Percentiles rank a stretch among this genome's conserved stretches.
Conservation (phyloP, 2,888 invertebrate genomes). For the Pristionchus exspectatus region DNA sequence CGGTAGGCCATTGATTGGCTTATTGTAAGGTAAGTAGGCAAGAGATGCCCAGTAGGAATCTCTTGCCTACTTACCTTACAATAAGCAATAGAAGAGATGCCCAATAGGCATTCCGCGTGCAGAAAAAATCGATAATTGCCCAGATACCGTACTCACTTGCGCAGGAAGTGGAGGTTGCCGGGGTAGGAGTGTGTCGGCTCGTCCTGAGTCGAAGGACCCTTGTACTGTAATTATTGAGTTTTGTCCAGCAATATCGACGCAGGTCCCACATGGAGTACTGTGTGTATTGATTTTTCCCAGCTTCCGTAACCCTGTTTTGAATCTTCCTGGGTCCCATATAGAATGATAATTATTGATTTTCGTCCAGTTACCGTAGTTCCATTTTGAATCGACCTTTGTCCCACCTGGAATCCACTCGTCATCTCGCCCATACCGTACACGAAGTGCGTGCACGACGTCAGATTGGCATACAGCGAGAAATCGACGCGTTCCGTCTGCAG, state of each 20-base stretch:
- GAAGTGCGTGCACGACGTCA: conserved; percentile 48
- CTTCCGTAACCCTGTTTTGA: too few relatives aligned
- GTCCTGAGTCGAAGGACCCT: conserved; percentile 36
- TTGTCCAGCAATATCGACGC: too few relatives aligned
- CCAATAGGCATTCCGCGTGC: too few relatives aligned
- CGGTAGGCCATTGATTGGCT: not conserved
- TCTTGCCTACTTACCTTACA: too few relatives aligned
- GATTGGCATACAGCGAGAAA: conserved; percentile 37
- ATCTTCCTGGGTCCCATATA: too few relatives aligned
- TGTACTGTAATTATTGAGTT: conserved; percentile 40
- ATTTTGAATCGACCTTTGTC: not conserved
- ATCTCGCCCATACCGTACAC: conserved; percentile 51
- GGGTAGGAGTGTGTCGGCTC: conserved; percentile 22
- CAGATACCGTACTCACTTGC: not conserved
- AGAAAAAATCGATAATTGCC: not conserved
- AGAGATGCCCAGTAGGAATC: too few relatives aligned
- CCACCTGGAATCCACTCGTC: not conserved
- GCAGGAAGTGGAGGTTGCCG: conserved; percentile 50
- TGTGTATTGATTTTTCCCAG: too few relatives aligned
- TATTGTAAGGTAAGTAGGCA: too few relatives aligned
- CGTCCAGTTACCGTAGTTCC: too few relatives aligned
- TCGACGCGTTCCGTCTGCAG: conserved; percentile 42
- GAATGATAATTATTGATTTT: too few relatives aligned
- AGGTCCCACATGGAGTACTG: too few relatives aligned
- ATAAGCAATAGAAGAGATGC: too few relatives aligned